Conservation (phyloP, 2,113 vertebrate species). For the Gyps fulvus region DNA sequence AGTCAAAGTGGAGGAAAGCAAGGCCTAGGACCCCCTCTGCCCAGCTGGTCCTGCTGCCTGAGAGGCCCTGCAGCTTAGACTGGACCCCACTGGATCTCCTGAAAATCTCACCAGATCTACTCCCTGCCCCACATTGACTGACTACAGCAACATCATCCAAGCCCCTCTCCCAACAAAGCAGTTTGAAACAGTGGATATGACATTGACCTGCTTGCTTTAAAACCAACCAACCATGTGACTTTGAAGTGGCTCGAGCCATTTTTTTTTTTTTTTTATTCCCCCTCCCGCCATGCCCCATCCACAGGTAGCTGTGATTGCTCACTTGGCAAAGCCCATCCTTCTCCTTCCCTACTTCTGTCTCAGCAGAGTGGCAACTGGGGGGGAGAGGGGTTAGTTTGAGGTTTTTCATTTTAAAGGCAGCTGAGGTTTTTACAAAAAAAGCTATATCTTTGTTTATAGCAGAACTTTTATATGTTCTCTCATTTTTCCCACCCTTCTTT, state of each 20-base stretch:
- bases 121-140: slow-evolving; percentile 15
- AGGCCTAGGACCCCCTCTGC: slow-evolving; percentile 75
- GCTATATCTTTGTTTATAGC: slow-evolving; percentile 65
- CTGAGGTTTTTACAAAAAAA: slow-evolving; percentile 68
- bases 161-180: slow-evolving; percentile 42
- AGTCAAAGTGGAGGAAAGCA: slow-evolving; percentile 90
- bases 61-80: slow-evolving; percentile 22
- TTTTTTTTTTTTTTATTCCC: background rate
- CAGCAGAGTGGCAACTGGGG: slow-evolving; percentile 12
- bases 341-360: slow-evolving; percentile 28
- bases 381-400: slow-evolving; percentile 52
- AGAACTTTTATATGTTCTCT: slow-evolving; percentile 60
- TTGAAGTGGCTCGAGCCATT: slow-evolving; percentile 51
- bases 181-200: slow-evolving; percentile 67
- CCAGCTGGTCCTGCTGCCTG: background rate
- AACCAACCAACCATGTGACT: slow-evolving; percentile 56
- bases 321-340: slow-evolving; percentile 7
- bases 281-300: background rate
- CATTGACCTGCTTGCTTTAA: slow-evolving; percentile 73
- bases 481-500: background rate
- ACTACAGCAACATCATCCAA: slow-evolving; percentile 12
- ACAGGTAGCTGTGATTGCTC: slow-evolving; percentile 1
- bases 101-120: slow-evolving; percentile 5
- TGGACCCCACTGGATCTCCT: slow-evolving; percentile 15
- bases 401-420: slow-evolving; percentile 73